These are phyloP conservation scores for Stratiomys singularior DNA, from an alignment of 2,888 invertebrate genomes.

Conservation along the genomic window DNA sequence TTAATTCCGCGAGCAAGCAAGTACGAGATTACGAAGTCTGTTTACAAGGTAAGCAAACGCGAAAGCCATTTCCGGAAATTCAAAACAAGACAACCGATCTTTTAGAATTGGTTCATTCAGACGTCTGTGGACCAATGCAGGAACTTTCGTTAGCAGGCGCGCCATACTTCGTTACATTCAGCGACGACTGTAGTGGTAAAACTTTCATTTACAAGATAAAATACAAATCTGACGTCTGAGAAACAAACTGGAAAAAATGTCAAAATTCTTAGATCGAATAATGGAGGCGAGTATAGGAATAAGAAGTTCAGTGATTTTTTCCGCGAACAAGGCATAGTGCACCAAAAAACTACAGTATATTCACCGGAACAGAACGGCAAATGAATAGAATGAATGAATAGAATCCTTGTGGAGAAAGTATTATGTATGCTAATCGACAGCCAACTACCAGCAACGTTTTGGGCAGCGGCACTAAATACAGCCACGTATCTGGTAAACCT, in stretches of 20 bases:
- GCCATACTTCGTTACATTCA: constrained; percentile 30
- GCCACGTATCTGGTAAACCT: background rate
- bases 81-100: background rate
- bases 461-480: constrained; percentile 19
- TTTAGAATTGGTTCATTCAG: constrained; percentile 11
- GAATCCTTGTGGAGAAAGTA: constrained; percentile 53
- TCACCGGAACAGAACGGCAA: constrained; percentile 55
- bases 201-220: background rate
- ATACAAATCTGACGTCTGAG: background rate
- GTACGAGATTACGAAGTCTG: background rate
- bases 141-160: background rate
- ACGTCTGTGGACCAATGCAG: constrained; percentile 7
- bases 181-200: background rate
- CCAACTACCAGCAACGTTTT: background rate
- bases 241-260: constrained; percentile 28
- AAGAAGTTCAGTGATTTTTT: background rate
- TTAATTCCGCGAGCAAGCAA: too few species aligned
- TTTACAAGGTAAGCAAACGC: background rate
- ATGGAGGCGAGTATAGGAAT: constrained; percentile 37
- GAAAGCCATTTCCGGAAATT: background rate
- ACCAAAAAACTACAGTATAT: constrained; percentile 42
- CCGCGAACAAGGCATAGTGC: background rate
- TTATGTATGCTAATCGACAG: constrained; percentile 53
- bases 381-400: constrained; percentile 54
- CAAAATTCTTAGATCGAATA: constrained; percentile 22